A percentile compares a stretch with the other conserved stretches of the same genome.
These are phyloP conservation scores for Dryobates pubescens DNA, from an alignment of 2,797 vertebrate species.

Conservation along the genomic window DNA sequence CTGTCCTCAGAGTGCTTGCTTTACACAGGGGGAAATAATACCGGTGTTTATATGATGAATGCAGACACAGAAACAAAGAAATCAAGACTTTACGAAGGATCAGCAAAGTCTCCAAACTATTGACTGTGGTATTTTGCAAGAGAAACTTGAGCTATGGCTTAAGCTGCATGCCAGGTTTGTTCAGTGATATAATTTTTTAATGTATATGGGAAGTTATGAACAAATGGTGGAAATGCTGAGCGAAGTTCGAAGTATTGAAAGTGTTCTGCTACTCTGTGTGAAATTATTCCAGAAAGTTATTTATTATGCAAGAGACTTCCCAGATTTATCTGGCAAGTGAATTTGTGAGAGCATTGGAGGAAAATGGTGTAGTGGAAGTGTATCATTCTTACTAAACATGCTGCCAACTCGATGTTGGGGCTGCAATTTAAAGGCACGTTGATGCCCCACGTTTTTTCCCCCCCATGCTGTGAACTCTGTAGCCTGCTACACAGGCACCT, in stretches of 20 bases:
- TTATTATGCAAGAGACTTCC: slow-evolving; percentile 60
- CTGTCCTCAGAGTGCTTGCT: not conserved
- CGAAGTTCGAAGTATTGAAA: slow-evolving; percentile 38
- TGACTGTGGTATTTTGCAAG: not conserved
- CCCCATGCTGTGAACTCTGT: not conserved
- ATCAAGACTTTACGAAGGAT: not conserved
- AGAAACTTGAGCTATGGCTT: not conserved
- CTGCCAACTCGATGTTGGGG: not conserved
- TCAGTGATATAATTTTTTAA: not conserved
- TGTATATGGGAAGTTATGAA: not conserved
- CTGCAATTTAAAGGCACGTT: not conserved
- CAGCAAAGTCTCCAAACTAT: slow-evolving; percentile 13
- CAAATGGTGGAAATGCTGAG: slow-evolving; percentile 31
- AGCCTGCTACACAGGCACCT: fast-evolving
- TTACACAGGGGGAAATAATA: not conserved
- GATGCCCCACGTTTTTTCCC: not conserved
- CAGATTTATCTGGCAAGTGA: not conserved
- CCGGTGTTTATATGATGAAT: not conserved
- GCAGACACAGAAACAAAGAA: not conserved
- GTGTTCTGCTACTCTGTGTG: slow-evolving; percentile 19
- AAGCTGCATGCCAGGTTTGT: slow-evolving; percentile 4
- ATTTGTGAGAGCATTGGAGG: slow-evolving; percentile 14
- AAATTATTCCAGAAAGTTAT: slow-evolving; percentile 65
- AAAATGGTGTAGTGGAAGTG: not conserved
- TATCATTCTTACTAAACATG: not conserved